Evolutionary conservation across 2,888 invertebrate species (phyloP).

Genomic region (Salpingus planirostris): DNA sequence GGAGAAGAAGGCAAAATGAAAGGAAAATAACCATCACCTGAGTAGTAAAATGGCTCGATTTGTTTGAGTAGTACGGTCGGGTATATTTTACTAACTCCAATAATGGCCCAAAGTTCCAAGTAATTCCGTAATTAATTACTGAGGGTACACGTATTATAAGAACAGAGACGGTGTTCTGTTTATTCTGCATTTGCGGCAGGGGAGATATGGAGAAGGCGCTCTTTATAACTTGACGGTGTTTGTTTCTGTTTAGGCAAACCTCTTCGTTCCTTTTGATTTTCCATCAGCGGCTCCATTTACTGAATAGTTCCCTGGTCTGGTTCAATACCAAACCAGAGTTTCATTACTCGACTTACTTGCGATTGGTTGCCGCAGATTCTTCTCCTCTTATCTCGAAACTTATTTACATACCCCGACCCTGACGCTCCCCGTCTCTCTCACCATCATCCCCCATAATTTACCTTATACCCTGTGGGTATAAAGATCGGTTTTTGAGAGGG

Average conservation of each 20-base stretch:
- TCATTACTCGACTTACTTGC: constrained; percentile 37
- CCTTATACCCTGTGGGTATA: too few species aligned
- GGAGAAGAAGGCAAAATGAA: constrained; percentile 1
- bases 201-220: constrained; percentile 23
- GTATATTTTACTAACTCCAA: constrained; percentile 28
- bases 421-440: neutral
- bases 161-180: constrained; percentile 28
- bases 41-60: constrained; percentile 24
- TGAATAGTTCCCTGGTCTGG: constrained; percentile 35
- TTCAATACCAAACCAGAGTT: constrained; percentile 36
- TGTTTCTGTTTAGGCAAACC: constrained; percentile 41
- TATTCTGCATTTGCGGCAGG: constrained; percentile 32
- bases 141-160: constrained; percentile 33
- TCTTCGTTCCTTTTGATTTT: constrained; percentile 41
- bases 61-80: constrained; percentile 24
- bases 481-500: too few species aligned
- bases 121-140: constrained; percentile 39
- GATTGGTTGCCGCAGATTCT: constrained; percentile 37
- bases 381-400: constrained; percentile 36
- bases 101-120: constrained; percentile 34
- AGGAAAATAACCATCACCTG: constrained; percentile 14
- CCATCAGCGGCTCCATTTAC: constrained; percentile 39
- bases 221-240: constrained; percentile 38
- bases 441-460: too few species aligned
- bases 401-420: constrained; percentile 28